phyloP scores from a whole-genome alignment of 1,140 invertebrate genomes.

The Teleogryllus occipitalis region DNA sequence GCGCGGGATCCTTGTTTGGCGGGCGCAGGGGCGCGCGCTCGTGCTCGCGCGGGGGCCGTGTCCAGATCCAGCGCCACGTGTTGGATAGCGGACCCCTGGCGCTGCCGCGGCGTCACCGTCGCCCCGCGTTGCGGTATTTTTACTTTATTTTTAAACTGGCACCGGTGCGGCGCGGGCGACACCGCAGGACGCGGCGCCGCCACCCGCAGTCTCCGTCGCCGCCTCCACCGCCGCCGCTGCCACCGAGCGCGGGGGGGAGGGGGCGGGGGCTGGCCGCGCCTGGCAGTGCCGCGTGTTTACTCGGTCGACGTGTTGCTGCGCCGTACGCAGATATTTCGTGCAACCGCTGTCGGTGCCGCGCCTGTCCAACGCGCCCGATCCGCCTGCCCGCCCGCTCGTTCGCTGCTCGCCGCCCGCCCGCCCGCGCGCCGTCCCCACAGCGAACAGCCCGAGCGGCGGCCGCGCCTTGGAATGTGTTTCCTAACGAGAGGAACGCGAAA shows the following conservation, averaged over 20 bases:
- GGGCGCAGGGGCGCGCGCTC: background rate
- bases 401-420: too few relatives aligned
- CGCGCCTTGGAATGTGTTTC: background rate
- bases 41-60: too few relatives aligned
- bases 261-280: too few relatives aligned
- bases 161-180: background rate
- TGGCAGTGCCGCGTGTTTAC: background rate
- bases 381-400: too few relatives aligned
- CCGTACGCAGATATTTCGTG: constrained; percentile 3
- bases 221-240: too few relatives aligned
- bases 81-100: background rate
- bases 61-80: background rate
- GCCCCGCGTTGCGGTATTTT: background rate
- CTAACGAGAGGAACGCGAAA: background rate
- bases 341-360: background rate
- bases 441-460: too few relatives aligned
- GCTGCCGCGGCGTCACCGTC: too few relatives aligned
- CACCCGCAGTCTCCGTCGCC: too few relatives aligned
- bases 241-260: background rate
- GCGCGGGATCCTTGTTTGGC: background rate
- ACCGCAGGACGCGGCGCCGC: too few relatives aligned
- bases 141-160: background rate
- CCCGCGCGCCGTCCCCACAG: too few relatives aligned
- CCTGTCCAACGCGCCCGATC: too few relatives aligned
- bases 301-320: background rate